Evolutionary conservation across 2,113 vertebrate species (phyloP).

Genomic region (human): GRCh38 chr1:58989501-58990000

Average conservation of each 20-base stretch:
- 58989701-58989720: not conserved
- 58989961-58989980: not conserved
- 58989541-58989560: not conserved
- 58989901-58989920: not conserved
- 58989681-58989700: not conserved
- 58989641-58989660: not conserved
- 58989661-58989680: conserved; percentile 17
- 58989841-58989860: not conserved
- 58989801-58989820: not conserved
- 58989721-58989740: not conserved
- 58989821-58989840: not conserved
- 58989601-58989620: not conserved
- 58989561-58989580: not conserved
- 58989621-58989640: not conserved
- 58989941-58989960: not conserved
- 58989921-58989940: not conserved
- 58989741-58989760: not conserved
- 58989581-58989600: not conserved
- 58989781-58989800: not conserved
- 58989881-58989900: not conserved
- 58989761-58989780: not conserved
- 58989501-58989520: not conserved
- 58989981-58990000: not conserved
- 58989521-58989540: not conserved
- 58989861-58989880: conserved; percentile 18